These are phyloP conservation scores for Ornithorhynchus anatinus DNA, from an alignment of 2,113 vertebrate genomes.

Conservation along the genomic window DNA sequence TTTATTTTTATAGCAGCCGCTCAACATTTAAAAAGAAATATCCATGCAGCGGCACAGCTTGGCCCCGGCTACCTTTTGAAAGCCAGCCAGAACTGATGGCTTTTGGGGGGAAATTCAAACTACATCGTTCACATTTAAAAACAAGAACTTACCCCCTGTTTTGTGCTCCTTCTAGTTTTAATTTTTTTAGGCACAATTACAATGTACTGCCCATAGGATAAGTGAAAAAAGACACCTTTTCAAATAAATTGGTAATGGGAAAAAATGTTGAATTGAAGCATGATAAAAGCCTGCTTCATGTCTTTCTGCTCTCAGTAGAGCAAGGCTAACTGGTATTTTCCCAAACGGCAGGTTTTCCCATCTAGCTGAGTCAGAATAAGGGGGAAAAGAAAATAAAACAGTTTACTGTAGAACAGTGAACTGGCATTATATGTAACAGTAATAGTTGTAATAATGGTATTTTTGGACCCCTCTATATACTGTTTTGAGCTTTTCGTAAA, in stretches of 20 bases:
- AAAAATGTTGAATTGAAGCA: neutral
- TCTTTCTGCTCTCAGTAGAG: neutral
- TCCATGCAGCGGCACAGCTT: neutral
- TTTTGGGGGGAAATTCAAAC: neutral
- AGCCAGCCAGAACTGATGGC: neutral
- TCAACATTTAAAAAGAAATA: neutral
- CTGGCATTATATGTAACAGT: no score
- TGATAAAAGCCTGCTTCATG: neutral
- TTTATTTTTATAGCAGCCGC: slow-evolving; percentile 31
- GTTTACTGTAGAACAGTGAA: no score
- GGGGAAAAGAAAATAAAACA: no score
- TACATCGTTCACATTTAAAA: neutral
- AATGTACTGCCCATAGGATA: neutral
- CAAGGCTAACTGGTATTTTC: neutral
- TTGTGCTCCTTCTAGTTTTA: neutral
- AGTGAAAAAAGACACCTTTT: neutral
- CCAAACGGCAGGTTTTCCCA: neutral
- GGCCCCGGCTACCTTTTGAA: neutral
- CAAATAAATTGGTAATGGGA: no score
- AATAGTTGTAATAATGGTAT: no score
- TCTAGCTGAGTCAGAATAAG: neutral
- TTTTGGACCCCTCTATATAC: no score
- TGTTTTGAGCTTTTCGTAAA: no score
- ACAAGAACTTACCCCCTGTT: neutral
- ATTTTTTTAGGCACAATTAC: slow-evolving; percentile 9